A percentile compares a stretch with the other conserved stretches of the same genome.
Evolutionary conservation across 1,140 invertebrate species (phyloP).

Genomic region (Hycleus phaleratus): DNA sequence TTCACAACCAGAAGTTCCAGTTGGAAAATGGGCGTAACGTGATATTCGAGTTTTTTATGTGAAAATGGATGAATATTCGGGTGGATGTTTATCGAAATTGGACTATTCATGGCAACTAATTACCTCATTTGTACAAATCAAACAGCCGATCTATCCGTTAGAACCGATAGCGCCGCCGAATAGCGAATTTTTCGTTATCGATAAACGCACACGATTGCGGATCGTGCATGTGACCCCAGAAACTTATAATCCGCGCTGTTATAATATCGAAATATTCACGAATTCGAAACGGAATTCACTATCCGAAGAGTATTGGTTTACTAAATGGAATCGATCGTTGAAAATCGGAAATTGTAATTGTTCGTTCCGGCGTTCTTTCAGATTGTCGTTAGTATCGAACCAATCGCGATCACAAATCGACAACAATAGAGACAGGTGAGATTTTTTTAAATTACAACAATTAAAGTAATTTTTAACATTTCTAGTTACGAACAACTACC

Average conservation of each 20-base stretch:
- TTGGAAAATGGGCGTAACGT: constrained; percentile 24
- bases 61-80: constrained; percentile 22
- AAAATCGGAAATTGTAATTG: constrained; percentile 34
- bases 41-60: constrained; percentile 1
- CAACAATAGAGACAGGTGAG: neutral
- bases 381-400: constrained; percentile 14
- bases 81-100: constrained; percentile 29
- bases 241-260: constrained; percentile 9
- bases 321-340: constrained; percentile 35
- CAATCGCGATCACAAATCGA: neutral
- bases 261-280: constrained; percentile 10
- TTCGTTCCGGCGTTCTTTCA: constrained; percentile 37
- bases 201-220: constrained; percentile 28
- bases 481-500: constrained; percentile 15
- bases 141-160: constrained; percentile 30
- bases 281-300: constrained; percentile 29
- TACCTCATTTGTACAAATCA: constrained; percentile 26
- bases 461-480: constrained; percentile 6
- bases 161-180: constrained; percentile 27
- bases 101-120: constrained; percentile 24
- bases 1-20: neutral
- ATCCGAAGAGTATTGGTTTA: constrained; percentile 40
- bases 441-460: neutral
- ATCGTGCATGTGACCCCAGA: constrained; percentile 35
- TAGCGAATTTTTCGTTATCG: constrained; percentile 33